Evolutionary conservation across 2,888 invertebrate genomes (phyloP), one percentile per base, ranked within the genome.

Genomic region (Rhyacophila evoluta): DNA sequence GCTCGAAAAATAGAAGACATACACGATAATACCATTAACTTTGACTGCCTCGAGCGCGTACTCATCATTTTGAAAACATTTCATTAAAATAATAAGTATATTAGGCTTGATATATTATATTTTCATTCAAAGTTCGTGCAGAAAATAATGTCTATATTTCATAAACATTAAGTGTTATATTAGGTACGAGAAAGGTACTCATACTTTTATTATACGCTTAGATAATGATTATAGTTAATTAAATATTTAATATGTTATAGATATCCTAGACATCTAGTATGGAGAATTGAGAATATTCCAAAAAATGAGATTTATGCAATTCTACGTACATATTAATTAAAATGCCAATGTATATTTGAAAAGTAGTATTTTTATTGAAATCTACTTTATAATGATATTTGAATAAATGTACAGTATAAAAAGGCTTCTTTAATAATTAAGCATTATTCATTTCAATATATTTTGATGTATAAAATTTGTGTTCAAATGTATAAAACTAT

Each of bases 11-110:
- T 5, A 3, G 19, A 25, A 55, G 55, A 55, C 55, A 10, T 55
- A 55, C 55, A 55, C 55, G 55, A 55, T 55, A 55, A 55, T 25
- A 55, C 55, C 19, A 55, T 55, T 55, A 55, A 55, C 25, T 55
- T 33, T 19, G 19, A 25, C 55, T 55, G 55, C 55, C 55, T 5
- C 55, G 19, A 25, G 55, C 55, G 15, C 15, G 55, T 19, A 19
- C 55, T 55, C 55, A 25, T 55, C 55, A 19, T 12, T 55, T 55
- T 25, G 12, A 55, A 55, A 55, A 55, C 55, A 25, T 12, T 55
- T 55, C 55, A 55, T 55, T 55, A 55, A 19, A 25, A 25, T 55
- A 55, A 55, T 55, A 55, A 55, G 55, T 55, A 55, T 55, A 55
- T 55, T 55, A 55, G 55, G 25, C 55, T n/a, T 55, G 55, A 55